A percentile compares a stretch with the other conserved stretches of the same genome.
These are phyloP conservation scores for Pseudomyrmex dendroicus DNA, from an alignment of 1,140 invertebrate genomes.

Conservation along the genomic window DNA sequence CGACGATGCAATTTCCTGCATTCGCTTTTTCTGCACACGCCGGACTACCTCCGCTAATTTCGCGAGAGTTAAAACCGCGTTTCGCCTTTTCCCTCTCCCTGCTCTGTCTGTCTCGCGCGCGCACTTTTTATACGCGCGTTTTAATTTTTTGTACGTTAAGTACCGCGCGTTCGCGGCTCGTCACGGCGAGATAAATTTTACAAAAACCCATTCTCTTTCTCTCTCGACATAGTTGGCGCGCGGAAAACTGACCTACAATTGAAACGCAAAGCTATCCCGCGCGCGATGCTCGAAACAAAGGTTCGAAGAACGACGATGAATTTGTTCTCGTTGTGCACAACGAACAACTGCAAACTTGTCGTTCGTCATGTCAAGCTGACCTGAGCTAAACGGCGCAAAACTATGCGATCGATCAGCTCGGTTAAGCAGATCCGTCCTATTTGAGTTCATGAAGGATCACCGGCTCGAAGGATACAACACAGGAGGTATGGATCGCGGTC, in stretches of 20 bases:
- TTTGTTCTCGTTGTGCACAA: not conserved
- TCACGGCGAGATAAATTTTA: slow-evolving; percentile 44
- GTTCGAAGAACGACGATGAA: not conserved
- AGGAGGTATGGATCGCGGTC: slow-evolving; percentile 12
- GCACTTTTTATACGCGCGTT: slow-evolving; percentile 31
- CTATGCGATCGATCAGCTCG: slow-evolving; percentile 36
- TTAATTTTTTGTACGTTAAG: slow-evolving; percentile 56
- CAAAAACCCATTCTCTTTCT: not conserved
- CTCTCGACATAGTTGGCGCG: not conserved
- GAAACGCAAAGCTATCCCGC: not conserved
- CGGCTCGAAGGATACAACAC: slow-evolving; percentile 51
- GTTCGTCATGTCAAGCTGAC: not conserved
- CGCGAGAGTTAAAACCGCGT: slow-evolving; percentile 38
- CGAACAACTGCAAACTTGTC: not conserved
- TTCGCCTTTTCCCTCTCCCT: not conserved
- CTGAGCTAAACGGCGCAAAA: slow-evolving; percentile 1
- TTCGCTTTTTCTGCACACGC: slow-evolving; percentile 35
- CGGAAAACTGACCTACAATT: slow-evolving; percentile 27
- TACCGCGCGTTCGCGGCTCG: slow-evolving; percentile 29
- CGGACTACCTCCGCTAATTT: slow-evolving; percentile 33
- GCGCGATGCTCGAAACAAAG: not conserved
- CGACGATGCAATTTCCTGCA: slow-evolving; percentile 49
- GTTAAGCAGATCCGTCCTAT: slow-evolving; percentile 62
- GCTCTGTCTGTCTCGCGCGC: too few relatives aligned
- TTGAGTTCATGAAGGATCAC: slow-evolving; percentile 59